A percentile compares a stretch with the other conserved stretches of the same genome.
phyloP scores from a whole-genome alignment of 2,113 vertebrate genomes.

The Larimichthys polyactis region DNA sequence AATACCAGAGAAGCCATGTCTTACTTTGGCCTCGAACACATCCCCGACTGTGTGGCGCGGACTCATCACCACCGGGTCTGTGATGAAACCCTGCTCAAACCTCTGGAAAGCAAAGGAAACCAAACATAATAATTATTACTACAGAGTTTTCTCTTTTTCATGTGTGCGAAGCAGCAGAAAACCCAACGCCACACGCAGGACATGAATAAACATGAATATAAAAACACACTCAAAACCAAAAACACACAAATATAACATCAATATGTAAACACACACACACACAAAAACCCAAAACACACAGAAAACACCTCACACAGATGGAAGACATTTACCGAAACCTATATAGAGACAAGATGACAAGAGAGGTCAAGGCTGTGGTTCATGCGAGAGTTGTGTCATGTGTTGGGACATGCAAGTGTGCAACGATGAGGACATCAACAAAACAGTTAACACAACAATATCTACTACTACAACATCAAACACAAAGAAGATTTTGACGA shows the following conservation, averaged over 20 bases:
- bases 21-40: conserved; percentile 92
- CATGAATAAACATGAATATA: background rate
- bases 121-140: background rate
- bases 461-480: background rate
- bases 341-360: conserved; percentile 33
- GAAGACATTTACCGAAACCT: conserved; percentile 43
- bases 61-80: conserved; percentile 93
- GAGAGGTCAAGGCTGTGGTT: background rate
- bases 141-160: too few relatives aligned
- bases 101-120: conserved; percentile 57
- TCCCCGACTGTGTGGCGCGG: conserved; percentile 91
- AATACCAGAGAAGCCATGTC: conserved; percentile 95
- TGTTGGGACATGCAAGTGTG: background rate
- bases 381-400: background rate
- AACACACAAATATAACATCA: background rate
- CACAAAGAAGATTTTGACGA: background rate
- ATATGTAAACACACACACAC: background rate
- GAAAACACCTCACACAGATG: background rate
- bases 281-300: background rate
- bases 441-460: background rate
- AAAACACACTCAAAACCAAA: background rate
- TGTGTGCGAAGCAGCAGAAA: background rate
- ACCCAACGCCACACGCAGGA: conserved; percentile 19
- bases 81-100: conserved; percentile 95
- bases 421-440: background rate